Percentiles rank a stretch among this genome's conserved stretches.
These are phyloP conservation scores for Fratercula arctica DNA, from an alignment of 2,797 vertebrate species.

Conservation along the genomic window DNA sequence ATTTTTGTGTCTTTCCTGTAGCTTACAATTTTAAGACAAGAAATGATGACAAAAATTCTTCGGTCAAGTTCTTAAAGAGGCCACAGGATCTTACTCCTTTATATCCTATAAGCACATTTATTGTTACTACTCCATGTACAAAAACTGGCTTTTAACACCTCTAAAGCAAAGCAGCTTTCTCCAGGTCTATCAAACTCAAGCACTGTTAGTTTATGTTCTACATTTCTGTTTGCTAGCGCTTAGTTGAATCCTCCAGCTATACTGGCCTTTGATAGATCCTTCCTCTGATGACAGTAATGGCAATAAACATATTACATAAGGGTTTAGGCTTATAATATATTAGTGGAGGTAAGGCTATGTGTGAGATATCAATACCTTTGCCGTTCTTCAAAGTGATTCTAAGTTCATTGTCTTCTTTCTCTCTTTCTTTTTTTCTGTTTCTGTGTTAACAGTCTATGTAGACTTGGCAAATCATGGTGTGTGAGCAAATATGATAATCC, in stretches of 20 bases:
- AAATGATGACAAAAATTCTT: neutral
- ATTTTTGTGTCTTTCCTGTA: neutral
- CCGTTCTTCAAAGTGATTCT: neutral
- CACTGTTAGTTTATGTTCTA: neutral
- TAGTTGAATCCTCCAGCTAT: neutral
- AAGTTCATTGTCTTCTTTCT: too few relatives aligned
- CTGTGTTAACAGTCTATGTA: neutral
- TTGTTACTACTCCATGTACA: neutral
- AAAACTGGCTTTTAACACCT: neutral
- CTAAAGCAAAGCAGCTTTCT: neutral
- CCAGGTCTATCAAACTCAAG: neutral
- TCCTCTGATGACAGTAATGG: neutral
- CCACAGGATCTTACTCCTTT: accelerated
- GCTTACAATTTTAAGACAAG: neutral
- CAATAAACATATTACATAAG: neutral
- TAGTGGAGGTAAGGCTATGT: neutral
- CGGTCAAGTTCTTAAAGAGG: neutral
- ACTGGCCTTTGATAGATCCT: neutral
- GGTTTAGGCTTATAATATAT: neutral
- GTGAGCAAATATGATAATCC: neutral
- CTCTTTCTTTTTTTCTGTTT: neutral
- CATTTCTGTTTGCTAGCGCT: neutral
- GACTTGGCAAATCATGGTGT: neutral
- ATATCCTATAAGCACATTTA: neutral
- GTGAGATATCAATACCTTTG: neutral